Base-by-base conservation (phyloP, 2,797 vertebrate species). In the Pseudochromis fuscus region DNA sequence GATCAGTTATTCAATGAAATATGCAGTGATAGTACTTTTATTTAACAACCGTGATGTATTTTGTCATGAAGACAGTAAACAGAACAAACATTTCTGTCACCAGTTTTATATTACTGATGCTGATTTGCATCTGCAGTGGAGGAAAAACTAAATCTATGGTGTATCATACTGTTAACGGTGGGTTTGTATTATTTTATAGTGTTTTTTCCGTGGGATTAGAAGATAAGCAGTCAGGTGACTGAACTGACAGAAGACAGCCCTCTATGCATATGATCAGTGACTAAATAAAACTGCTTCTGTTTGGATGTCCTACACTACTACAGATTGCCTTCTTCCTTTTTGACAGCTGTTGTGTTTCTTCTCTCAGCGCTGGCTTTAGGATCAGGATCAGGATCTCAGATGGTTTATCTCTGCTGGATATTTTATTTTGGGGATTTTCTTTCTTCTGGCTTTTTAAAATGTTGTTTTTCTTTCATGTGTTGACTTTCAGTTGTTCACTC, bases 221-320 rank as follows among this genome's bases (percentile, higher is more conserved):
- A 58, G 61, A 65, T 11, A 42, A 69, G 59, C 16, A 31, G 75
- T 85, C 82, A 74, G 59, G 45, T 84, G 80, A 82, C 76, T 55
- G 67, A 78, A 82, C 76, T 55, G 67, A 78, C 2, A 3, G 56
- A 51, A 69, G 86, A 84, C 86, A 5, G 83, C 87, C 85, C 84
- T 86, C 55, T 86, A 90, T 89, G 89, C 87, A 91, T 89, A 92
- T 87, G 67, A 79, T 46, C 31, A 58, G 78, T 4, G 79, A 77
- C 77, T 86, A 83, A 85, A 89, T 88, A 87, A 89, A 87, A 78
- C 80, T 42, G 72, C 56, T 80, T 82, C n/a, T 80, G 76, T 84
- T 81, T 59, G 25, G 71, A 83, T 82, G 79, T 52, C 60, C 55
- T 56, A 52, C 78, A 62, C 66, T 44, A 31, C 40, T 33, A 59